Evolutionary conservation across 2,113 vertebrate genomes (phyloP).

Genomic region (Eubucco bourcierii): DNA sequence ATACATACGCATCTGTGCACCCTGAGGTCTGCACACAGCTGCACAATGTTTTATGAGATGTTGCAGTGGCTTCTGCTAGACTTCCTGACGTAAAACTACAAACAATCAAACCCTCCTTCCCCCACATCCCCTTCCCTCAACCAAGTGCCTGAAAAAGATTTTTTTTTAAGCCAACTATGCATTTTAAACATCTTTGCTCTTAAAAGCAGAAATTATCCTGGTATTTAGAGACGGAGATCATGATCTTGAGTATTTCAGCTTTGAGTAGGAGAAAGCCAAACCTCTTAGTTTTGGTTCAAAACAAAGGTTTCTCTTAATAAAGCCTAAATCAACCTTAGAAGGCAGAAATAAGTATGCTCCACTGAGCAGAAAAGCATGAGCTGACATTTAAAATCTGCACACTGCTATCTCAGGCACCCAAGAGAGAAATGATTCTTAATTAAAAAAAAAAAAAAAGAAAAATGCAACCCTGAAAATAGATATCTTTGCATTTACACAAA

Average conservation of each 20-base stretch:
- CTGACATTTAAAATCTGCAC: constrained; percentile 24
- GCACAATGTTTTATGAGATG: constrained; percentile 70
- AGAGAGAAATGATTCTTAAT: constrained; percentile 21
- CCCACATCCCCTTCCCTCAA: constrained; percentile 24
- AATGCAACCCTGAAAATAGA: neutral
- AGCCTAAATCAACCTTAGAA: constrained; percentile 40
- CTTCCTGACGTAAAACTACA: constrained; percentile 67
- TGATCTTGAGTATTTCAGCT: neutral
- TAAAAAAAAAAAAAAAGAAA: neutral
- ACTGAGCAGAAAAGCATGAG: neutral
- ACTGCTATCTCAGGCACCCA: neutral
- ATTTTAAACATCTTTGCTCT: neutral
- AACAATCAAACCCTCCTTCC: constrained; percentile 55
- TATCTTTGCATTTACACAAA: neutral
- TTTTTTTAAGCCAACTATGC: neutral
- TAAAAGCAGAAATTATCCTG: neutral
- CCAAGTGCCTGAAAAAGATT: constrained; percentile 6
- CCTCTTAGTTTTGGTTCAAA: constrained; percentile 22
- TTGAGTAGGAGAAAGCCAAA: neutral
- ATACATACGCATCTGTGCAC: constrained; percentile 65
- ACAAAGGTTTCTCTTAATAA: constrained; percentile 28
- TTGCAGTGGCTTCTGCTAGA: constrained; percentile 69
- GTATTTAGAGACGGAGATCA: neutral
- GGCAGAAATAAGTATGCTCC: constrained; percentile 1
- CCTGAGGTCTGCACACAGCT: constrained; percentile 69